Base-by-base conservation (phyloP, 2,888 invertebrate genomes). In the Mesochorus sp. region DNA sequence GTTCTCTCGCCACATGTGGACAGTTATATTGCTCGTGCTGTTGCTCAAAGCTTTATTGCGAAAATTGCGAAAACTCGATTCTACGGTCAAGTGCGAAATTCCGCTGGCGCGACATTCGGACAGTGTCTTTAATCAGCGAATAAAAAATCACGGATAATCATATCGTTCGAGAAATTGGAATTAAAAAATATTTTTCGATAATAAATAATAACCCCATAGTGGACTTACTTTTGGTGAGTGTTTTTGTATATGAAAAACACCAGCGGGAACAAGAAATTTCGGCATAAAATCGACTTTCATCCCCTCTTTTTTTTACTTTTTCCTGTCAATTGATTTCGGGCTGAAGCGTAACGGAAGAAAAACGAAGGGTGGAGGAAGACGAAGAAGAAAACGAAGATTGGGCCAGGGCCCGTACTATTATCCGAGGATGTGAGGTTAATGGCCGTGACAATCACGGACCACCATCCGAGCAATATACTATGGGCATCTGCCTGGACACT, bases 401-500 rank as follows among this genome's bases (percentile, higher is more conserved):
- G 57, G 74, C 39, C 31, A 21, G 12, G 21, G 57, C 51, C 61
- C 71, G 51, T 31, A 31, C 42, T 59, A 79, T 64, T 71, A 71
- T 77, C 66, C 78, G 83, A 88, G 85, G 79, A 89, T 89, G 89
- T 90, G 90, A 90, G 88, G 73, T 89, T 88, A 89, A 90, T 90
- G 90, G 90, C 90, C 85, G 85, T 88, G 85, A 83, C 84, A 84
- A 83, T 84, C 83, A 83, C 84, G 85, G 81, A 81, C 81, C 85
- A 85, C 82, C 84, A 85, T 85, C 83, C 83, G 84, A 87, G 86
- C 84, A 83, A 88, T 88, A 87, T 91, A 91, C 90, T 91, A 92
- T 92, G 92, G 92, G 92, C 91, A 92, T 91, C 90, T 92, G 92
- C 91, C 90, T 92, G 90, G 92, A 92, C 91, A 92, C 92, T 89